Evolutionary conservation across 2,888 invertebrate species (phyloP).

Genomic region (Slavum lentiscoides): DNA sequence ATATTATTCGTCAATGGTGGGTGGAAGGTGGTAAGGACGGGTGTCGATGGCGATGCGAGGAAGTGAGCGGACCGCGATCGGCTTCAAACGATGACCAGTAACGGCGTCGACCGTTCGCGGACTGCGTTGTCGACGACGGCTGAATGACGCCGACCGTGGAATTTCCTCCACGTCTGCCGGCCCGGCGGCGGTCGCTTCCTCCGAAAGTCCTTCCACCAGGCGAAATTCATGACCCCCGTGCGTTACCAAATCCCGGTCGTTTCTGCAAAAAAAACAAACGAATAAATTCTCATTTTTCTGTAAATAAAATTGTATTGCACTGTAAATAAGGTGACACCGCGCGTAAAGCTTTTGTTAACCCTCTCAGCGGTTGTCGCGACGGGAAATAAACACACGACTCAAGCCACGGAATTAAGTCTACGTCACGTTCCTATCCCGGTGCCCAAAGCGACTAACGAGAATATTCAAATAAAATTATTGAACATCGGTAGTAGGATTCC

Average conservation of each 20-base stretch:
- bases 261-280: neutral
- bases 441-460: conserved; percentile 13
- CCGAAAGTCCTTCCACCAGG: conserved; percentile 55
- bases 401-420: conserved; percentile 1
- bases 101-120: neutral
- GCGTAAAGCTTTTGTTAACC: neutral
- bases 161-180: conserved; percentile 53
- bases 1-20: too few relatives aligned
- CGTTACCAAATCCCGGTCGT: neutral
- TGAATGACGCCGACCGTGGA: conserved; percentile 24
- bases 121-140: neutral
- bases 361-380: neutral
- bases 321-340: neutral
- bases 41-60: neutral
- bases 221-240: conserved; percentile 54
- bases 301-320: neutral
- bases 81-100: neutral
- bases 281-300: neutral
- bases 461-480: conserved; percentile 10
- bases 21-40: neutral
- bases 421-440: conserved; percentile 22
- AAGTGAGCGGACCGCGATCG: neutral
- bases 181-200: conserved; percentile 54
- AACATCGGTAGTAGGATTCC: conserved; percentile 4
- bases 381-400: neutral